phyloP scores from a whole-genome alignment of 1,140 invertebrate genomes.

The Drosophila aff. region DNA sequence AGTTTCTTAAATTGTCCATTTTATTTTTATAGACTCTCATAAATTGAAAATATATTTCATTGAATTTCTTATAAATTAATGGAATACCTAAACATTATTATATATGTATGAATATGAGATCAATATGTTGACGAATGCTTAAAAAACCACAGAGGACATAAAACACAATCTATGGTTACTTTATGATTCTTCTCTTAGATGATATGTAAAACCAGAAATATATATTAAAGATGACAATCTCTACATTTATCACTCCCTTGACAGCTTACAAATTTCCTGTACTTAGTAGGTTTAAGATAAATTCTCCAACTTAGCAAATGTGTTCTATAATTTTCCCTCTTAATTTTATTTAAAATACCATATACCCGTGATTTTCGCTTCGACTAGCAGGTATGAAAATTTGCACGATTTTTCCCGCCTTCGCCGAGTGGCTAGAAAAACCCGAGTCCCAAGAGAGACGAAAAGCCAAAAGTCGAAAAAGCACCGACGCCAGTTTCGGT shows the following conservation, averaged over 20 bases:
- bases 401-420: conserved; percentile 39
- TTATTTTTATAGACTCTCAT: not conserved
- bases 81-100: not conserved
- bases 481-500: conserved; percentile 63
- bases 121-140: not conserved
- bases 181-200: not conserved
- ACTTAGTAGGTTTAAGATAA: not conserved
- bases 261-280: conserved; percentile 11
- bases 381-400: conserved; percentile 31
- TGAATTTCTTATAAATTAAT: not conserved
- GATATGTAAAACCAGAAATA: not conserved
- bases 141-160: not conserved
- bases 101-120: conserved; percentile 6
- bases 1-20: not conserved
- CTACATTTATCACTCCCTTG: not conserved
- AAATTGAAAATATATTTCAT: not conserved
- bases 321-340: not conserved
- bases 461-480: conserved; percentile 43
- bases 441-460: conserved; percentile 24
- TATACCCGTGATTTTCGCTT: conserved; percentile 25
- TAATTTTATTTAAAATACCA: conserved; percentile 7
- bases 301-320: conserved; percentile 5
- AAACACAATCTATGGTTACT: not conserved
- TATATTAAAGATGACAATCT: not conserved
- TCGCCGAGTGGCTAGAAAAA: conserved; percentile 34